phyloP scores from a whole-genome alignment of 2,113 vertebrate genomes.

The Ailurus styani region DNA sequence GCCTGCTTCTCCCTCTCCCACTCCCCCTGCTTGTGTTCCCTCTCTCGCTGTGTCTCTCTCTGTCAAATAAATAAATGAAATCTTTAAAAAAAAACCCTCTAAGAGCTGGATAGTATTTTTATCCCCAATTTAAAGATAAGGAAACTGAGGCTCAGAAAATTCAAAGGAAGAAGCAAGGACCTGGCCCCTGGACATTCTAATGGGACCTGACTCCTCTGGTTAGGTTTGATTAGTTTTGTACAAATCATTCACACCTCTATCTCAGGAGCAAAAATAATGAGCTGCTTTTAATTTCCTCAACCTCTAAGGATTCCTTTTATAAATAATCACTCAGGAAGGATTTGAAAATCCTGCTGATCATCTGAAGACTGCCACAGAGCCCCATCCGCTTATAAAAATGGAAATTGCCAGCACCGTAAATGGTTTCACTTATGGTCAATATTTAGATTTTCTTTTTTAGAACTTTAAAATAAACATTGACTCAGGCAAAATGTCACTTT shows the following conservation, averaged over 20 bases:
- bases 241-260: constrained; percentile 26
- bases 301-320: constrained; percentile 20
- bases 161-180: background rate
- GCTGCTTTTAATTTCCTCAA: constrained; percentile 54
- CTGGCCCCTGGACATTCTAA: fast-evolving
- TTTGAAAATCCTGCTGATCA: constrained; percentile 37
- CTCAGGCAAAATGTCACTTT: background rate
- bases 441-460: constrained; percentile 38
- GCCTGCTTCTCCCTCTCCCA: too few relatives aligned
- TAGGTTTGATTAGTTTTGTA: background rate
- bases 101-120: background rate
- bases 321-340: constrained; percentile 50
- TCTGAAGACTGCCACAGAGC: background rate
- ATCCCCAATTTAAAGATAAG: background rate
- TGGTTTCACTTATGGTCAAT: constrained; percentile 3
- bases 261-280: constrained; percentile 56
- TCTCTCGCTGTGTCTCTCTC: too few relatives aligned
- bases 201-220: background rate
- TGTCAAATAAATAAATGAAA: too few relatives aligned
- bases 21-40: too few relatives aligned
- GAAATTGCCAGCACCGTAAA: background rate
- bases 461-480: constrained; percentile 34
- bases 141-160: constrained; percentile 1
- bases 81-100: background rate
- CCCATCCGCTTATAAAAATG: background rate